Base-by-base conservation (phyloP, 1,140 invertebrate genomes). In the Zaprionus kolodkinae region DNA sequence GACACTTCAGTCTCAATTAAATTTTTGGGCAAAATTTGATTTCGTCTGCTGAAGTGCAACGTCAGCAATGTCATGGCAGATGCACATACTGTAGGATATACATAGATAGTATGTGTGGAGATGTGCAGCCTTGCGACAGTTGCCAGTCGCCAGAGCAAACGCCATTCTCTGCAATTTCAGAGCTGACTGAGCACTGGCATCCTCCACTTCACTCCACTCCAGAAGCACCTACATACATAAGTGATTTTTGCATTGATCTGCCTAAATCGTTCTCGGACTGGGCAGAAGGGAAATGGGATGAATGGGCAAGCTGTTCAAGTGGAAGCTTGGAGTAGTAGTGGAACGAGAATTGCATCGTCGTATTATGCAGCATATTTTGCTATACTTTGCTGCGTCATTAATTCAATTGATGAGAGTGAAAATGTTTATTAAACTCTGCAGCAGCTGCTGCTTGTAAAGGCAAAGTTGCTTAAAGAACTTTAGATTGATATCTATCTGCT, bases 251-350 rank as follows among this genome's bases (percentile, higher is more conserved):
- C 72, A 84, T 75, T 79, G 76, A 83, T 83, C 81, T 65, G 78
- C 52, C 78, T 68, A 80, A 85, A 84, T 74, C 40, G 60, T 62
- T 64, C 45, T 65, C 55, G 13, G 60, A 27, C 50, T 62, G 11
- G 30, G 30, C 3, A 52, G 13, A 43, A 52, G n/a, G 70, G 80
- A 74, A 85, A 64, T 78, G 68, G 81, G 66, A 85, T 78, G 73
- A 85, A 84, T 84, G 81, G 73, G 81, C 81, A 85, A 84, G 69
- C 61, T 81, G 78, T 81, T 80, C 73, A 81, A 84, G 81, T 81
- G 77, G 5, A 15, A 74, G 70, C 77, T 85, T 68, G 33, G 33
- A 81, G 81, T n/a, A n/a, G n/a, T n/a, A n/a, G n/a, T 84, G 77
- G 69, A 80, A 73, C 40, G 45, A 21, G 21, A 2, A 56, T 66